Base-by-base conservation (phyloP, 2,113 vertebrate species). In the Paedocypris sp. region DNA sequence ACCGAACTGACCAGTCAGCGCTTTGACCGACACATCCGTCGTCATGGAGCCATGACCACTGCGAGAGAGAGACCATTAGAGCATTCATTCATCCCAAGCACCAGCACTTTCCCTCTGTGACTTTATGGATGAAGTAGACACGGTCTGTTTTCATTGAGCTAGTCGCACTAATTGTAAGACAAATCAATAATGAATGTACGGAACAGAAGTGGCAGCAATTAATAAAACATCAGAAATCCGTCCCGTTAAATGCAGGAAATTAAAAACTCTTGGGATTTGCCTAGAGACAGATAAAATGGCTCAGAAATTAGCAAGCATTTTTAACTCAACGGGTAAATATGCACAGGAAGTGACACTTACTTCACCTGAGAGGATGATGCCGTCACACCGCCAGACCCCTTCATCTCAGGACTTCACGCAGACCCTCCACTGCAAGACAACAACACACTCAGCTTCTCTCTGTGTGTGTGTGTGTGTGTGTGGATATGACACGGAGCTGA, bases 1-100 rank as follows among this genome's bases (percentile, higher is more conserved):
- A 86, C 84, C 84, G 3, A 80, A 76, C 1, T 77, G 52, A 71
- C 80, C 79, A 69, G 65, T 26, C 20, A 77, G 66, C 69, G 66
- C 79, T 22, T 18, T 45, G 36, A 31, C 73, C 59, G 52, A 59
- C 42, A 76, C 69, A 49, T 82, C 79, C 1, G 78, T 68, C 52
- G 75, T 69, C 10, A 12, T 52, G 2, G 69, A 71, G n/a, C 45
- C 66, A 22, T 72, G 74, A 57, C 82, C 82, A 19, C 84, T 86
- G 73, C 8, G 19, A 50, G 19, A 23, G 3, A 28, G 18, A 48
- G 39, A 67, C 22, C 36, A 26, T 46, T 9, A 57, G 2, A 60
- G 12, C 15, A 26, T 4, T 33, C 8, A 48, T 50, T n/a, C n/a
- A n/a, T n/a, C n/a, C n/a, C n/a, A n/a, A n/a, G n/a, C n/a, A 7